Evolutionary conservation across 2,113 vertebrate species (phyloP).

Genomic region (Desmodus rotundus): DNA sequence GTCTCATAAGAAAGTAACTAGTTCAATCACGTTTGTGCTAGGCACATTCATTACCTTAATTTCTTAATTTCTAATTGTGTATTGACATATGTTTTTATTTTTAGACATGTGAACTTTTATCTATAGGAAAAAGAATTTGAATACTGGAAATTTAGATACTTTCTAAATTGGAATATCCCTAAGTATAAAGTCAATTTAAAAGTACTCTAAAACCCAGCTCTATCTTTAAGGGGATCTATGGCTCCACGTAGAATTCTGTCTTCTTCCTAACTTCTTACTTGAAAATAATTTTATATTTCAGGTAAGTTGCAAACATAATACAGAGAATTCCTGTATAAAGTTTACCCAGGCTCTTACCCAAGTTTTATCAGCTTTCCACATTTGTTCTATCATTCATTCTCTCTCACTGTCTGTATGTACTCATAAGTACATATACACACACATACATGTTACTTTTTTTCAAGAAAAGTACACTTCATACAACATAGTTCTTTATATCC

Average conservation of each 20-base stretch:
- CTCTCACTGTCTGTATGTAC: background rate
- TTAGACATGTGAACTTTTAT: background rate
- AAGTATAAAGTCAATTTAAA: background rate
- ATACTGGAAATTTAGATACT: background rate
- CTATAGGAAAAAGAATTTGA: background rate
- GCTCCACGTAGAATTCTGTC: background rate
- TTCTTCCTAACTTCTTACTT: background rate
- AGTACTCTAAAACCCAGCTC: background rate
- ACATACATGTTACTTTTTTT: background rate
- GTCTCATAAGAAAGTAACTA: background rate
- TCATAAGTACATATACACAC: too few species aligned
- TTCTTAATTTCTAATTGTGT: background rate
- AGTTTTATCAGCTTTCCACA: background rate
- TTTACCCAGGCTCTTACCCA: background rate
- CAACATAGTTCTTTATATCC: background rate
- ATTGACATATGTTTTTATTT: background rate
- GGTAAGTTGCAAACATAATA: background rate
- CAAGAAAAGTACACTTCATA: background rate
- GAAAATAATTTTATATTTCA: background rate
- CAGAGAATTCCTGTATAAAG: background rate
- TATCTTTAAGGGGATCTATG: background rate
- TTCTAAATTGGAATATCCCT: background rate
- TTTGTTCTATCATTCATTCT: background rate
- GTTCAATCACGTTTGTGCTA: background rate
- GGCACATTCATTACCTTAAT: background rate